Percentiles rank a stretch among this genome's conserved stretches.
Conservation (phyloP, 2,888 invertebrate genomes). For the Eupithecia inturbata region DNA sequence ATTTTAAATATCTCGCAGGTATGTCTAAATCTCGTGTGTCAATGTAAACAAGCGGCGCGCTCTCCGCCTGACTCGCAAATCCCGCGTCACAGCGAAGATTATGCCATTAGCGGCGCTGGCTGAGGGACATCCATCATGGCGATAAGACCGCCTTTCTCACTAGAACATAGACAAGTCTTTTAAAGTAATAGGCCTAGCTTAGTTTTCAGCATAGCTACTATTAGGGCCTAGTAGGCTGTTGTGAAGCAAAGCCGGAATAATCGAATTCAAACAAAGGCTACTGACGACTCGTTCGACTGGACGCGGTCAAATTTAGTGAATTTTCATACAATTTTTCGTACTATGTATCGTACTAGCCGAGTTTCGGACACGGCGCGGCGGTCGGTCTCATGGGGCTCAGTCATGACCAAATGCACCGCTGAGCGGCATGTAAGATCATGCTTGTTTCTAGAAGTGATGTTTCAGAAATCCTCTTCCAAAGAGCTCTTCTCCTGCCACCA, state of each 20-base stretch:
- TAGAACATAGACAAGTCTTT: neutral
- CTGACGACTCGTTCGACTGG: neutral
- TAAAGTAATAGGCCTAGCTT: neutral
- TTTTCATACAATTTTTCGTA: neutral
- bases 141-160: slow-evolving; percentile 39
- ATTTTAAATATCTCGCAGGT: too few relatives aligned
- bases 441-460: neutral
- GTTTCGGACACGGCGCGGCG: neutral
- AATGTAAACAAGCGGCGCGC: slow-evolving; percentile 41
- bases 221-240: neutral
- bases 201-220: neutral
- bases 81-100: slow-evolving; percentile 56
- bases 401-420: neutral
- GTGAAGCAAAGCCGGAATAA: neutral
- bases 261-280: neutral
- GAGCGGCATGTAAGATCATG: neutral
- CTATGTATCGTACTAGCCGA: too few relatives aligned
- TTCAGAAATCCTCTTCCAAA: neutral
- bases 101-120: slow-evolving; percentile 58
- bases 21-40: slow-evolving; percentile 12
- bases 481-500: neutral
- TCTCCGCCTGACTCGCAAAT: slow-evolving; percentile 44
- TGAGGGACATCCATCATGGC: slow-evolving; percentile 44
- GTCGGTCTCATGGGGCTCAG: neutral
- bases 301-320: too few relatives aligned